phyloP scores from a whole-genome alignment of 1,140 invertebrate species.

The Phortica variegata region DNA sequence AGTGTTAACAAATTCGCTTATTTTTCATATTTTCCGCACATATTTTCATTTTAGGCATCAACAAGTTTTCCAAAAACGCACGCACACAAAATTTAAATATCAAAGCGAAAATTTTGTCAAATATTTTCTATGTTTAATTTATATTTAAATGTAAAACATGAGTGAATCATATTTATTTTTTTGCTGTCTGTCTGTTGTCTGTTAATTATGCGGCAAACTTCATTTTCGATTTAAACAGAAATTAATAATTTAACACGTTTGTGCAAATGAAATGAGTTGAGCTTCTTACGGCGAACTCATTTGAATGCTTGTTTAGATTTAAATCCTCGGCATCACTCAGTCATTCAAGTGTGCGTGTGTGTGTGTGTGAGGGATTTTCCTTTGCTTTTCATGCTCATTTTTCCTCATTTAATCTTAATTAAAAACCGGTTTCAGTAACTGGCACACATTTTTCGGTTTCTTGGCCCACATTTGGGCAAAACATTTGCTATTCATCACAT shows the following conservation, averaged over 20 bases:
- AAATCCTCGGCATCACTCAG: too few species aligned
- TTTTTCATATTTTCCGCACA: conserved; percentile 25
- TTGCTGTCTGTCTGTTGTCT: too few species aligned
- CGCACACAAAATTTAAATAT: conserved; percentile 52
- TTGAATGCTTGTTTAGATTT: background rate
- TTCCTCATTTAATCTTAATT: conserved; percentile 2
- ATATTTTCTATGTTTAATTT: conserved; percentile 21
- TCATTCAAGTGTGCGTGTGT: background rate
- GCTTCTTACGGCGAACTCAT: too few species aligned
- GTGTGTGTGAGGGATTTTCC: background rate
- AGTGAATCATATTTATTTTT: conserved; percentile 11
- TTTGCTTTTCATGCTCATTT: background rate
- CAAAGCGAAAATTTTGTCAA: conserved; percentile 29
- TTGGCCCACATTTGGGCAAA: too few species aligned
- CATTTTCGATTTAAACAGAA: too few species aligned
- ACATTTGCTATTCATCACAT: too few species aligned
- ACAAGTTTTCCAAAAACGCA: conserved; percentile 4
- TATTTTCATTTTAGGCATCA: conserved; percentile 6
- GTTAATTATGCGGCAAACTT: too few species aligned
- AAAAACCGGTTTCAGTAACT: background rate
- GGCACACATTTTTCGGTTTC: too few species aligned
- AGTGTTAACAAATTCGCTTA: conserved; percentile 14
- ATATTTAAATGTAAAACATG: conserved; percentile 46
- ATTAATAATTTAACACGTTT: too few species aligned
- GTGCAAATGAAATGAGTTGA: too few species aligned